Percentiles rank a stretch among this genome's conserved stretches.
These are phyloP conservation scores for Neolamprologus tretocephalus DNA, from an alignment of 2,113 vertebrate genomes.

Conservation along the genomic window DNA sequence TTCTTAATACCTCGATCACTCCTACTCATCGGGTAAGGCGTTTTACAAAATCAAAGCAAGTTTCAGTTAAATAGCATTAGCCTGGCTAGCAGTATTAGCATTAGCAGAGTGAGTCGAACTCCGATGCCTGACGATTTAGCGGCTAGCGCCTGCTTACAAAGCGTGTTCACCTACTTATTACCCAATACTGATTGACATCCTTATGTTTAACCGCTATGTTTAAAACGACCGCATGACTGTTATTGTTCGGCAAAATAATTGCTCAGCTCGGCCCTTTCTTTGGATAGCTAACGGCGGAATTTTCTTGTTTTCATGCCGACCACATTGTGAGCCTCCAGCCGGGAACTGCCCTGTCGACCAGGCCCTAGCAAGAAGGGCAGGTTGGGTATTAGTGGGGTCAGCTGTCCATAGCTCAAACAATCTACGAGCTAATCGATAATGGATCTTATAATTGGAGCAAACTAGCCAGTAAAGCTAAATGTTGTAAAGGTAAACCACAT, in stretches of 20 bases:
- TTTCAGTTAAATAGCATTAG: slow-evolving; percentile 13
- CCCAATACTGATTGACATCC: neutral
- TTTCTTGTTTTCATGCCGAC: neutral
- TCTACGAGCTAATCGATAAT: no score
- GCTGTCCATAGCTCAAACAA: rapidly evolving
- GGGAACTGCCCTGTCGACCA: slow-evolving; percentile 1
- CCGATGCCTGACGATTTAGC: neutral
- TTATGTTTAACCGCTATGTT: neutral
- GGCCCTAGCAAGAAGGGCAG: slow-evolving; percentile 24
- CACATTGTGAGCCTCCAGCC: slow-evolving; percentile 21
- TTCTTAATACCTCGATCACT: neutral
- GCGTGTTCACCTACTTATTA: slow-evolving; percentile 43
- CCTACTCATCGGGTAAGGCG: neutral
- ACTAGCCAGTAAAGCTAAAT: neutral
- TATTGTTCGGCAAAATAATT: neutral
- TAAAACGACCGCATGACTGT: rapidly evolving
- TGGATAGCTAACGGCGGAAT: neutral
- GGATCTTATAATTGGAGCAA: neutral
- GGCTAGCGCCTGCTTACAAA: slow-evolving; percentile 32
- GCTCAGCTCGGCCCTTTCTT: rapidly evolving
- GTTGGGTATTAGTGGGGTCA: neutral
- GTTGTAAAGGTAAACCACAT: neutral
- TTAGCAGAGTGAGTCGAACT: slow-evolving; percentile 15
- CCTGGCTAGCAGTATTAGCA: slow-evolving; percentile 31
- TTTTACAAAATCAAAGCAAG: neutral